A percentile compares a stretch with the other conserved stretches of the same genome.
phyloP scores from a whole-genome alignment of 1,140 invertebrate genomes.

The Hormaphis cornu region DNA sequence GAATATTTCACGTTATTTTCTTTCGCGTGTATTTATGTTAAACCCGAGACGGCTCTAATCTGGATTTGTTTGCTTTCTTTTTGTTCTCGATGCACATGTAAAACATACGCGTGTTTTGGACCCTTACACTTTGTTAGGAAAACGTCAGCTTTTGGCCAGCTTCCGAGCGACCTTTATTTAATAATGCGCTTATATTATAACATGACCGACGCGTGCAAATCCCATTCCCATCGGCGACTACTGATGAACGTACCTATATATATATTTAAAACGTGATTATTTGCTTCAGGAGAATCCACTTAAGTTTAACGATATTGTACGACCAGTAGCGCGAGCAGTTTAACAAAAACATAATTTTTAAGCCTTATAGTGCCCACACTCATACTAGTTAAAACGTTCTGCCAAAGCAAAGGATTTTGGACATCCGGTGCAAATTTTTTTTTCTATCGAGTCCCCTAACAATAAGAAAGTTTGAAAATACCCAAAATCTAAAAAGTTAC shows the following conservation, averaged over 20 bases:
- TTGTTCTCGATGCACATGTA: background rate
- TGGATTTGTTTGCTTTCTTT: background rate
- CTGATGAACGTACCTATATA: background rate
- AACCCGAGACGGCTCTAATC: background rate
- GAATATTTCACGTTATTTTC: too few relatives aligned
- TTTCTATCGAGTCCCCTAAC: too few relatives aligned
- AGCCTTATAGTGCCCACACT: too few relatives aligned
- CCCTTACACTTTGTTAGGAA: background rate
- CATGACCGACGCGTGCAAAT: background rate
- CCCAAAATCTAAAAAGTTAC: too few relatives aligned
- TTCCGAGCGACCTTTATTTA: constrained; percentile 11
- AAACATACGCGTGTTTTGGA: background rate
- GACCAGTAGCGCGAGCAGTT: background rate
- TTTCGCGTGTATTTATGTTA: too few relatives aligned
- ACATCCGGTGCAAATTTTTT: too few relatives aligned
- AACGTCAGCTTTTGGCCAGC: constrained; percentile 18
- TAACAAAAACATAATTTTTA: too few relatives aligned
- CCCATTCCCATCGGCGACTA: constrained; percentile 13
- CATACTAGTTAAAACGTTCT: too few relatives aligned
- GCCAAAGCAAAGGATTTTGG: too few relatives aligned
- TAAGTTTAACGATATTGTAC: too few relatives aligned
- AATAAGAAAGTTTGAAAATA: too few relatives aligned
- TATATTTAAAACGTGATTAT: background rate
- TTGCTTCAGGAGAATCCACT: too few relatives aligned
- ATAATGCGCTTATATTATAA: background rate